Percentiles rank a stretch among this genome's conserved stretches.
Evolutionary conservation across 2,797 vertebrate genomes (phyloP).

Genomic region (Cichlasoma orientale): DNA sequence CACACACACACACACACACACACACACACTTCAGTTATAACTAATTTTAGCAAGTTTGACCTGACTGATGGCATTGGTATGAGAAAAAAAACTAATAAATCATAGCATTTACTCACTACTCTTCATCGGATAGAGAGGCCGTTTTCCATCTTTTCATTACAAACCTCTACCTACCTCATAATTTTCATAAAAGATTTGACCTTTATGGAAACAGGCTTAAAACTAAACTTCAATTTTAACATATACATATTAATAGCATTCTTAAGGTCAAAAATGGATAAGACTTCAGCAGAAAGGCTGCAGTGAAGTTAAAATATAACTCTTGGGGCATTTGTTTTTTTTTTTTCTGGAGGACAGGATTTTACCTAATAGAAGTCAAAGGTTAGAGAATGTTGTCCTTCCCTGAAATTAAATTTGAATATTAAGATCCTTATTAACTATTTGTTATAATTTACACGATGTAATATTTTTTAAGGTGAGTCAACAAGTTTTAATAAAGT

Average conservation of each 20-base stretch:
- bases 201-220: constrained; percentile 57
- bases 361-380: constrained; percentile 47
- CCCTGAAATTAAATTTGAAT: constrained; percentile 29
- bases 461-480: neutral
- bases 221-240: constrained; percentile 57
- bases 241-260: constrained; percentile 71
- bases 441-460: neutral
- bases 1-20: neutral
- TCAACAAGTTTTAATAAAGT: constrained; percentile 5
- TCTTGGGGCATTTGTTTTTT: constrained; percentile 15
- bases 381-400: constrained; percentile 45
- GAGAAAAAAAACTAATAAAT: constrained; percentile 12
- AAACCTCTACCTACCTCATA: constrained; percentile 36
- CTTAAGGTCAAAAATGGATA: constrained; percentile 69
- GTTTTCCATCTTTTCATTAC: constrained; percentile 41
- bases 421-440: constrained; percentile 4
- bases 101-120: constrained; percentile 22
- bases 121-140: constrained; percentile 12
- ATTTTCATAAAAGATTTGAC: constrained; percentile 65
- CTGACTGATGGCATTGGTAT: neutral
- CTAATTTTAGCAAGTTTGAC: neutral
- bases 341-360: constrained; percentile 21
- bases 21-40: neutral
- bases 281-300: constrained; percentile 34
- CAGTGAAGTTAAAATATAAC: constrained; percentile 46